These are phyloP conservation scores for Botrylloides violaceus DNA, from an alignment of 23 tunicate genomes.

Conservation along the genomic window DNA sequence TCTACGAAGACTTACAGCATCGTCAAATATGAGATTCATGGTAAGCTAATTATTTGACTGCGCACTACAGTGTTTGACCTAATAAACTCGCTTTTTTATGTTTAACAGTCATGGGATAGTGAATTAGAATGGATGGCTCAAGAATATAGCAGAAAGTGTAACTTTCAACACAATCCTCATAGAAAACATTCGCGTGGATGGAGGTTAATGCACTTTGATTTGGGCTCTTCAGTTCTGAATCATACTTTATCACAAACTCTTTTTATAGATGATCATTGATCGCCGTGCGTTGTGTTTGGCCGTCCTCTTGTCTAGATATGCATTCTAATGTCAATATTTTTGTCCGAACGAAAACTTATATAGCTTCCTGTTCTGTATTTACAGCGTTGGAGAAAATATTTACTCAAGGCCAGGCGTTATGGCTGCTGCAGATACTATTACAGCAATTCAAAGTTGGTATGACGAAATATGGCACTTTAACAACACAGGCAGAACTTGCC, in stretches of 20 bases:
- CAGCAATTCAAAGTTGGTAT: constrained; percentile 52
- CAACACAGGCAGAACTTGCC: constrained; percentile 24
- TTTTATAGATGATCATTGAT: too few relatives aligned
- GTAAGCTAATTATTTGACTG: constrained; percentile 12
- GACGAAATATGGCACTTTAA: constrained; percentile 43
- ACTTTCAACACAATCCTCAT: constrained; percentile 41
- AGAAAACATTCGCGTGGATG: constrained; percentile 31
- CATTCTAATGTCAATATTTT: too few relatives aligned
- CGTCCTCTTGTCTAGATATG: too few relatives aligned
- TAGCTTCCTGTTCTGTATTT: neutral
- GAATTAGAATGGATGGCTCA: constrained; percentile 34
- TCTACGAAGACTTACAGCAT: constrained; percentile 25
- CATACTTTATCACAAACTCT: too few relatives aligned
- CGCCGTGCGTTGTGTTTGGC: too few relatives aligned
- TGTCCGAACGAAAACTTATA: neutral
- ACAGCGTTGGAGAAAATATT: constrained; percentile 69
- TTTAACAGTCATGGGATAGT: constrained; percentile 52
- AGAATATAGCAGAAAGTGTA: constrained; percentile 37
- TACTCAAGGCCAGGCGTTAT: constrained; percentile 14
- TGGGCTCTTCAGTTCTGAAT: too few relatives aligned
- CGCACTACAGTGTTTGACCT: neutral
- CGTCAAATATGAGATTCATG: constrained; percentile 59
- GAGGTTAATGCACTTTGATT: constrained; percentile 12
- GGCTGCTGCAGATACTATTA: neutral
- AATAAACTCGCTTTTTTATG: neutral